phyloP scores from a whole-genome alignment of 2,888 invertebrate genomes.

The Frankliniella intonsa region DNA sequence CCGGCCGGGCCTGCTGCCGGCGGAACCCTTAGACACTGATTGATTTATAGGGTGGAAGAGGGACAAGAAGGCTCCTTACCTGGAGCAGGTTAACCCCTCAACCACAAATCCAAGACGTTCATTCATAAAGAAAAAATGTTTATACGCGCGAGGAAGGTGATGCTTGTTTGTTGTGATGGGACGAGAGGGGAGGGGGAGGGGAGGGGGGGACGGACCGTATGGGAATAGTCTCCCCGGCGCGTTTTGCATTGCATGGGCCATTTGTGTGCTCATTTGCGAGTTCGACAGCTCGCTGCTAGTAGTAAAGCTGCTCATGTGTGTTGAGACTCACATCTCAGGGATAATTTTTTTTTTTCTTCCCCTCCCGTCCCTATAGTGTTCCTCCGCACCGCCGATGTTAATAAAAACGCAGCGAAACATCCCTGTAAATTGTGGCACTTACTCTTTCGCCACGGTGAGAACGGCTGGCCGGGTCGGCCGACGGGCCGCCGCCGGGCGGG shows the following conservation, averaged over 20 bases:
- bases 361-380: too few species aligned
- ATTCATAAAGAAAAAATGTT: constrained; percentile 22
- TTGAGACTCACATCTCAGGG: too few species aligned
- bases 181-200: background rate
- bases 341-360: too few species aligned
- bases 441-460: too few species aligned
- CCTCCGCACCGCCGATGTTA: too few species aligned
- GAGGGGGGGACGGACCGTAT: background rate
- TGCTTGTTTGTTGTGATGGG: constrained; percentile 24
- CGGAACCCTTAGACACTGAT: background rate
- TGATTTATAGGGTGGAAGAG: constrained; percentile 23
- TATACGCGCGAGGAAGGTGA: constrained; percentile 1
- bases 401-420: too few species aligned
- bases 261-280: constrained; percentile 20
- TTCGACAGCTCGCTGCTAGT: background rate
- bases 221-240: background rate
- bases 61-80: background rate
- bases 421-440: too few species aligned
- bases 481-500: too few species aligned
- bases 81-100: constrained; percentile 11
- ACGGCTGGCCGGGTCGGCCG: too few species aligned
- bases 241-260: background rate
- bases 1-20: too few species aligned
- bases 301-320: too few species aligned
- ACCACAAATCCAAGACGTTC: background rate